These are phyloP conservation scores for Nesidiocoris tenuis DNA, from an alignment of 2,888 invertebrate species.

Conservation along the genomic window DNA sequence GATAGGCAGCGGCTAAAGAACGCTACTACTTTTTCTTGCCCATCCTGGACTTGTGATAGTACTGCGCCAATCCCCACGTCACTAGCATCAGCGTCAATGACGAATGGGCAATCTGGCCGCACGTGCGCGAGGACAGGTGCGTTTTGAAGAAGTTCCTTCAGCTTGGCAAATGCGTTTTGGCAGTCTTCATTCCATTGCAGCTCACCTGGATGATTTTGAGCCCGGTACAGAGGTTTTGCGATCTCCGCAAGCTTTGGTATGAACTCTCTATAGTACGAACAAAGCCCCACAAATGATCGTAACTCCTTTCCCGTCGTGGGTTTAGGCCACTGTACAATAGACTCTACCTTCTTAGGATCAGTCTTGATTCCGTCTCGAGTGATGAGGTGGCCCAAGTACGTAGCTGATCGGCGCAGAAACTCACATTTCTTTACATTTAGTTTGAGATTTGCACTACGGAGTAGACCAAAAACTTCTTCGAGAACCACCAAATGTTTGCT, in stretches of 20 bases:
- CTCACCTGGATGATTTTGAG: background rate
- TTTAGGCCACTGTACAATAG: background rate
- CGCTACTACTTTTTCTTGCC: background rate
- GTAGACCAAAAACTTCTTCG: background rate
- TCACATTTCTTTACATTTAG: constrained; percentile 3
- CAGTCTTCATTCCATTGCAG: background rate
- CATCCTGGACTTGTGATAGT: constrained; percentile 4
- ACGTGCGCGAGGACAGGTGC: background rate
- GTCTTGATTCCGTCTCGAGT: background rate
- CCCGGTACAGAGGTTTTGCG: background rate
- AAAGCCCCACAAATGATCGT: background rate
- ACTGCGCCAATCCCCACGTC: background rate
- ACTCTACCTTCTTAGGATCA: background rate
- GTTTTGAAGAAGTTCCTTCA: background rate
- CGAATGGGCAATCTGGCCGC: background rate
- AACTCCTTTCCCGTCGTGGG: background rate
- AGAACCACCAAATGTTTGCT: background rate
- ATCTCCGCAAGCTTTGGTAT: background rate
- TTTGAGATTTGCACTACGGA: background rate
- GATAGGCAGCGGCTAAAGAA: constrained; percentile 7
- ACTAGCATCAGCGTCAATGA: constrained; percentile 13
- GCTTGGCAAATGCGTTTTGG: background rate
- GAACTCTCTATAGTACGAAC: background rate
- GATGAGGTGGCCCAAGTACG: background rate
- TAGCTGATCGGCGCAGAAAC: background rate